These are phyloP conservation scores for Sipha maydis DNA, from an alignment of 2,888 invertebrate species.

Conservation along the genomic window DNA sequence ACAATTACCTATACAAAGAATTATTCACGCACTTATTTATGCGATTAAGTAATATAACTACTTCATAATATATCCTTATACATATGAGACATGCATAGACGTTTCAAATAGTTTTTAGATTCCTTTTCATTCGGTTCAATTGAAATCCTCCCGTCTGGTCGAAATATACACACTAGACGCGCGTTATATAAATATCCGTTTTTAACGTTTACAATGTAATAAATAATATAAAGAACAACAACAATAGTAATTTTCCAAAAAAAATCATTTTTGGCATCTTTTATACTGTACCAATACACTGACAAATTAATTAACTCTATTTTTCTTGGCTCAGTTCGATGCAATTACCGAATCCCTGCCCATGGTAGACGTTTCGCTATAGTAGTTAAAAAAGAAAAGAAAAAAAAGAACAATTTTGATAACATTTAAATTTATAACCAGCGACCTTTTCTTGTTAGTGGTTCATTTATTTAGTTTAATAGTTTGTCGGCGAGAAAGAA, in stretches of 20 bases:
- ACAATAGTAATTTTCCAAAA: neutral
- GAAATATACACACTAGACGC: neutral
- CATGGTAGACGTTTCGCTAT: neutral
- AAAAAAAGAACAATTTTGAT: conserved; percentile 31
- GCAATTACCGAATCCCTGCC: conserved; percentile 8
- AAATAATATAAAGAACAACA: neutral
- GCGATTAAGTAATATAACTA: too few species aligned
- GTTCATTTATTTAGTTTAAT: conserved; percentile 42
- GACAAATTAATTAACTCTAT: conserved; percentile 52
- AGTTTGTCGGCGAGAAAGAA: conserved; percentile 44
- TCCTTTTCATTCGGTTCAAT: neutral
- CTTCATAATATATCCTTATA: too few species aligned
- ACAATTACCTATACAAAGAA: too few species aligned
- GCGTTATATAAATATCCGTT: neutral
- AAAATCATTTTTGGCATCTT: neutral
- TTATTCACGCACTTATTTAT: too few species aligned
- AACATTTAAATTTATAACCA: conserved; percentile 45
- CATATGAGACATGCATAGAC: too few species aligned
- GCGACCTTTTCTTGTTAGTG: conserved; percentile 52
- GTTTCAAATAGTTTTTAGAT: neutral
- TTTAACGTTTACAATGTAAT: neutral
- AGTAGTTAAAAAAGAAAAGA: too few species aligned
- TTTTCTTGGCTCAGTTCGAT: conserved; percentile 43
- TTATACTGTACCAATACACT: neutral
- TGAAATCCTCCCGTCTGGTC: neutral